phyloP scores from a whole-genome alignment of 1,140 invertebrate species.

The Zaprionus capensis region DNA sequence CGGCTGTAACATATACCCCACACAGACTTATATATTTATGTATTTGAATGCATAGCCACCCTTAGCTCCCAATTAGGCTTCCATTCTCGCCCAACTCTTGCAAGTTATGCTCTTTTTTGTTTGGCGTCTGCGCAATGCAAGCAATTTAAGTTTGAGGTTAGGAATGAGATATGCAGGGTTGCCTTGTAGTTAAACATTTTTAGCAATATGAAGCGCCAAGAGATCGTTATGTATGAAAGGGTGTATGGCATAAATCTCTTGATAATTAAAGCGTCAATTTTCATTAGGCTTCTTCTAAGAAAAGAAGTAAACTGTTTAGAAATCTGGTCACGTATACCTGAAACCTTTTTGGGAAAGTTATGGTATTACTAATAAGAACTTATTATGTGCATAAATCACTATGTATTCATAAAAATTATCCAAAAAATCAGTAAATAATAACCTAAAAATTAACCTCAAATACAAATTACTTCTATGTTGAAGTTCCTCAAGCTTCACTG shows the following conservation, averaged over 20 bases:
- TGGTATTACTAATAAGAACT: neutral
- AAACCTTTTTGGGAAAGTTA: neutral
- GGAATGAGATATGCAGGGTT: neutral
- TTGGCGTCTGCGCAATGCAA: conserved; percentile 56
- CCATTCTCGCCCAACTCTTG: conserved; percentile 8
- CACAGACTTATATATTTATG: conserved; percentile 20
- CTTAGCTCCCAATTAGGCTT: conserved; percentile 39
- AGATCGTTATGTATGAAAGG: neutral
- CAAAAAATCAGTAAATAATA: too few species aligned
- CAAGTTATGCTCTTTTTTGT: conserved; percentile 21
- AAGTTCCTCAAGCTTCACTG: neutral
- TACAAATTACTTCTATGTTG: too few species aligned
- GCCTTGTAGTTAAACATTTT: neutral
- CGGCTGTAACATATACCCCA: conserved; percentile 53
- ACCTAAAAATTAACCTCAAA: too few species aligned
- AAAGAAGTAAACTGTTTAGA: neutral
- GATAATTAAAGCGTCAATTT: neutral
- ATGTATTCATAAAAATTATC: too few species aligned
- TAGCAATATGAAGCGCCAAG: neutral
- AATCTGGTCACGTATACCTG: neutral
- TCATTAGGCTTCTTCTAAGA: neutral
- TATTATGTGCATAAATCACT: too few species aligned
- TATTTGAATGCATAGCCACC: conserved; percentile 19
- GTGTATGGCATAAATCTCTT: too few species aligned
- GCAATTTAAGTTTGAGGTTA: conserved; percentile 1